phyloP scores from a whole-genome alignment of 2,888 invertebrate genomes.

The Phaedon cochleariae region DNA sequence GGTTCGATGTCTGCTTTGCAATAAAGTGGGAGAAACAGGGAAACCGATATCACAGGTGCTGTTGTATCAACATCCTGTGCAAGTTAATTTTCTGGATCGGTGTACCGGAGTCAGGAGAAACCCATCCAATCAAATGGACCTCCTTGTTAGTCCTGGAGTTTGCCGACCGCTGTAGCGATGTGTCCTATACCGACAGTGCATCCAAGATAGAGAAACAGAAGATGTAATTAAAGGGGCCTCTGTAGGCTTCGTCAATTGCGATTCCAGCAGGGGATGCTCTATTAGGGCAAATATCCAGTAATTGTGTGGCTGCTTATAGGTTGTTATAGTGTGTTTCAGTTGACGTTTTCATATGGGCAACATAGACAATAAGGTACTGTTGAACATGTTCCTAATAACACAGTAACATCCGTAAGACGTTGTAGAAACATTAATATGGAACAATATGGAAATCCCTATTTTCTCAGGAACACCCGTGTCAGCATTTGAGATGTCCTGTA shows the following conservation, averaged over 20 bases:
- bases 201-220: conserved; percentile 15
- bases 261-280: conserved; percentile 3
- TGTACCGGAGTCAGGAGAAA: background rate
- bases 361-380: conserved; percentile 4
- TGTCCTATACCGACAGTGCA: background rate
- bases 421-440: too few species aligned
- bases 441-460: too few species aligned
- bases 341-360: background rate
- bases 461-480: too few species aligned
- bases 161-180: background rate
- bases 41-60: background rate
- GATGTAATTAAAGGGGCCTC: conserved; percentile 13
- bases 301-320: background rate
- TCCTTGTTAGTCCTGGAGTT: background rate
- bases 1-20: too few species aligned
- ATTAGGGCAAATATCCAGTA: background rate
- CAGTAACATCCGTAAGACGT: too few species aligned
- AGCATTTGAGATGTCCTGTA: too few species aligned
- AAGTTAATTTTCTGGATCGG: background rate
- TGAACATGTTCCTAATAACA: too few species aligned
- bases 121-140: background rate
- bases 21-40: conserved; percentile 57
- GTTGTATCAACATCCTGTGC: background rate
- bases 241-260: conserved; percentile 26
- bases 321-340: background rate